Evolutionary conservation across 2,797 vertebrate genomes (phyloP).

Genomic region (Coccyzus lansbergi): DNA sequence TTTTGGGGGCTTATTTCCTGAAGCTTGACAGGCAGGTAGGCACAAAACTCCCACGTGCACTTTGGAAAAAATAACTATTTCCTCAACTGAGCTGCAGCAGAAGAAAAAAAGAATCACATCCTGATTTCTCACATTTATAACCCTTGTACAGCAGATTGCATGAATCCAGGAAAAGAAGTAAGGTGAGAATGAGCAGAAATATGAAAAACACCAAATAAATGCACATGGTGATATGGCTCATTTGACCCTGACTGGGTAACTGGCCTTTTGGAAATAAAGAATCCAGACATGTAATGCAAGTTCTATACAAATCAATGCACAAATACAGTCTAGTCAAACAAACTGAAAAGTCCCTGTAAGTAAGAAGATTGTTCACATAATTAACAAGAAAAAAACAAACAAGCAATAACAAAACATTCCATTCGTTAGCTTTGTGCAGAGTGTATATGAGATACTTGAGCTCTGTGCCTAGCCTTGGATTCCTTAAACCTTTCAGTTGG

Average conservation of each 20-base stretch:
- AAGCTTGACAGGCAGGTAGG: background rate
- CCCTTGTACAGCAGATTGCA: background rate
- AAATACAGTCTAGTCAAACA: background rate
- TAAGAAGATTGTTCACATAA: background rate
- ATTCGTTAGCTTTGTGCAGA: background rate
- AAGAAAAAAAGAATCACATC: background rate
- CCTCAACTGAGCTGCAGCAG: background rate
- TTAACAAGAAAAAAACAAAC: background rate
- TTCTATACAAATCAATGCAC: background rate
- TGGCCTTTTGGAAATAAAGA: background rate
- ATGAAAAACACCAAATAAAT: background rate
- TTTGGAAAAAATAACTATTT: slow-evolving; percentile 19
- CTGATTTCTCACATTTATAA: background rate
- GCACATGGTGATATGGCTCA: background rate
- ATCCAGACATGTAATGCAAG: background rate
- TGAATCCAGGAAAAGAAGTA: background rate
- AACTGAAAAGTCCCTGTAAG: background rate
- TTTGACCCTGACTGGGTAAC: background rate
- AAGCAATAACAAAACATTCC: background rate
- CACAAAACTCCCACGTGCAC: slow-evolving; percentile 3
- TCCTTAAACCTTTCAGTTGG: background rate
- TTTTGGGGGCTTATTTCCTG: background rate
- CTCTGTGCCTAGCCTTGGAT: background rate
- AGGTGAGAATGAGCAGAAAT: background rate
- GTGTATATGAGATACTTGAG: background rate